phyloP scores from a whole-genome alignment of 2,797 vertebrate genomes.

The Etheostoma nigrum region DNA sequence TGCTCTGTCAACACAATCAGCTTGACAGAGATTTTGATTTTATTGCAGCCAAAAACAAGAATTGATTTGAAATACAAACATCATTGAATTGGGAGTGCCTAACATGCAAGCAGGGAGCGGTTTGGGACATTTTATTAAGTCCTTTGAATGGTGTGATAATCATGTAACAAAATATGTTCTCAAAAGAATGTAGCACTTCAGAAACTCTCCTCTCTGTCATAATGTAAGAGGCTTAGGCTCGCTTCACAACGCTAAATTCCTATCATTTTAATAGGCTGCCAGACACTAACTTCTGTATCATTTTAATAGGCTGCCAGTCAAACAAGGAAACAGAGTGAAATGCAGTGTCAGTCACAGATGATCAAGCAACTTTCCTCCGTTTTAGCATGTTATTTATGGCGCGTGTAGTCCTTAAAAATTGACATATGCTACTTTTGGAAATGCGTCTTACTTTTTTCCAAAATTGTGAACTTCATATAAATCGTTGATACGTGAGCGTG shows the following conservation, averaged over 20 bases:
- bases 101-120: constrained; percentile 21
- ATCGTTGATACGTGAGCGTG: constrained; percentile 44
- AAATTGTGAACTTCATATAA: constrained; percentile 66
- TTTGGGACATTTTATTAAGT: constrained; percentile 40
- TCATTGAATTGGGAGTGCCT: neutral
- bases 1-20: constrained; percentile 34
- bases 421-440: constrained; percentile 48
- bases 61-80: constrained; percentile 5
- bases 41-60: constrained; percentile 12
- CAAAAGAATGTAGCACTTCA: constrained; percentile 61
- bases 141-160: constrained; percentile 62
- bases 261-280: constrained; percentile 78
- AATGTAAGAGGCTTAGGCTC: constrained; percentile 71
- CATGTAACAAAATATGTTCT: constrained; percentile 66
- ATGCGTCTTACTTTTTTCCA: constrained; percentile 7
- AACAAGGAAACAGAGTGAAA: constrained; percentile 49
- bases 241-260: constrained; percentile 68
- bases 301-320: constrained; percentile 81
- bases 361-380: constrained; percentile 49
- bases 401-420: constrained; percentile 30
- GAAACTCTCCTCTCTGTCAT: constrained; percentile 67
- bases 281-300: constrained; percentile 76
- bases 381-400: constrained; percentile 41
- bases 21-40: constrained; percentile 20
- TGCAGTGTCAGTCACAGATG: constrained; percentile 59